Evolutionary conservation across 2,888 invertebrate genomes (phyloP), one percentile per base, ranked within the genome.

Genomic region (Cerastoderma edule): DNA sequence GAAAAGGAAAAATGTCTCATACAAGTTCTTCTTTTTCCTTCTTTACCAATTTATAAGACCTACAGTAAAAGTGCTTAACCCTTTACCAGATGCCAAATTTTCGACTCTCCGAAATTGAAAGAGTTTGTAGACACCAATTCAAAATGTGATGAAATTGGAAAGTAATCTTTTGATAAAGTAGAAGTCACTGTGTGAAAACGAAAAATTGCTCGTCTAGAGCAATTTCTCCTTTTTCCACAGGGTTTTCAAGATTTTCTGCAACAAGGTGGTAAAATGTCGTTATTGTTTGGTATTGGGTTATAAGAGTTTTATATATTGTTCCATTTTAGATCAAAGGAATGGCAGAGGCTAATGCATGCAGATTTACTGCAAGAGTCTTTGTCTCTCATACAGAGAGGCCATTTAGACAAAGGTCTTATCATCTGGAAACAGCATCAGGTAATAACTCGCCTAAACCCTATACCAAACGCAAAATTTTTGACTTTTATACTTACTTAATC

Each of bases 371-470:
- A 85, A 27, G 82, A 85, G 35, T 78, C 85, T 13, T 66, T 86
- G 19, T 48, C 67, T 3, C 79, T 75, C 64, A 70, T 90, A 71
- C 67, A 80, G 22, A 72, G 76, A 27, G 82, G 82, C 3, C 65
- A 86, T n/a, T 67, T 88, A 3, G 67, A 80, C 10, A 68, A 77
- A 24, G 83, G 84, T 24, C 75, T 86, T 32, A 81, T 83, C n/a
- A 84, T 89, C 50, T 88, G 88, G 88, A 75, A 76, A 6, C 82
- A 87, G 67, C 89, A 89, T 79, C 80, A 85, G 83, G 89, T 88
- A 75, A 48, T 16, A n/a, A 53, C 8, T 16, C 6, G n/a, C 53
- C 24, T 16, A 16, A n/a, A 22, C 10, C 19, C 19, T 8, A 22
- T 24, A 4, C 16, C 22, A n/a, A n/a, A n/a, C n/a, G n/a, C n/a